phyloP scores from a whole-genome alignment of 2,113 vertebrate species.

The Cyprinodon brontotheroides region DNA sequence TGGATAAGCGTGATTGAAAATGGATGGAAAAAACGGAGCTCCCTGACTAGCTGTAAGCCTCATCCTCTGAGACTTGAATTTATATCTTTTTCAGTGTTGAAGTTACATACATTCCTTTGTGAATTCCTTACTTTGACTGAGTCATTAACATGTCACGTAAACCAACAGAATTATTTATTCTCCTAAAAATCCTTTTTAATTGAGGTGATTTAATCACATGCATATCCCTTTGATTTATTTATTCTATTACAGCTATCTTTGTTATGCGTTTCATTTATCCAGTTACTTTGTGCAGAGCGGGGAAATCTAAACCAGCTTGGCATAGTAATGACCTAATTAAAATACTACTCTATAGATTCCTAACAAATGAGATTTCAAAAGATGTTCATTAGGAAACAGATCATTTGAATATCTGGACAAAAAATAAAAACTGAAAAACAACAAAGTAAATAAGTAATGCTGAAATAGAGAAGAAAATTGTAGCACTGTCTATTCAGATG shows the following conservation, averaged over 20 bases:
- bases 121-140: constrained; percentile 1
- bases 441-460: constrained; percentile 23
- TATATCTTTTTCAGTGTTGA: neutral
- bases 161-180: constrained; percentile 11
- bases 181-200: constrained; percentile 35
- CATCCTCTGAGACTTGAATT: neutral
- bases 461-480: constrained; percentile 19
- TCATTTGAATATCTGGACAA: constrained; percentile 1
- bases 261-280: constrained; percentile 13
- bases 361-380: constrained; percentile 24
- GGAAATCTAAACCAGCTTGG: constrained; percentile 16
- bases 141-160: constrained; percentile 24
- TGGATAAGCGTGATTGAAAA: too few relatives aligned
- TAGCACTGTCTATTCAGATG: constrained; percentile 26
- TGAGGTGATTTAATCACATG: constrained; percentile 17
- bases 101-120: constrained; percentile 6
- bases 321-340: constrained; percentile 43
- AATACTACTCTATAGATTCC: constrained; percentile 20
- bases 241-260: constrained; percentile 23
- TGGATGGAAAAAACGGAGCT: too few relatives aligned
- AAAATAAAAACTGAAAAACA: neutral
- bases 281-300: constrained; percentile 15
- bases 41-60: neutral
- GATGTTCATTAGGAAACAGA: constrained; percentile 18
- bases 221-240: constrained; percentile 12